phyloP scores from a whole-genome alignment of 2,797 vertebrate genomes.

The Poeciliopsis paucimaculata region DNA sequence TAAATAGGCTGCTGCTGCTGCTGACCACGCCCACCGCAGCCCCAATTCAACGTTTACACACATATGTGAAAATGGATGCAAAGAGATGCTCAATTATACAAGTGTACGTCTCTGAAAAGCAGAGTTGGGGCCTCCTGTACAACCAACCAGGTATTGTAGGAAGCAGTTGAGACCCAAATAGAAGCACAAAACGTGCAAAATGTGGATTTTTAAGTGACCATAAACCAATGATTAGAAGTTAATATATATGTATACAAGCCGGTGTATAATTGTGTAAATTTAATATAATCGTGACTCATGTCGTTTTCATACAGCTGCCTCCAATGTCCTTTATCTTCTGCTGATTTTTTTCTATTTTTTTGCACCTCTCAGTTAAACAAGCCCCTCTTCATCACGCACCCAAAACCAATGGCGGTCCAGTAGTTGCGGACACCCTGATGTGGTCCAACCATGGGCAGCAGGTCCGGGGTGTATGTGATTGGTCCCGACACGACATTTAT shows the following conservation, averaged over 20 bases:
- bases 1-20: no score
- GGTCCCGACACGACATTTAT: slow-evolving; percentile 93
- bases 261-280: background rate
- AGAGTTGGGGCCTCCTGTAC: no score
- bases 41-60: no score
- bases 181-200: no score
- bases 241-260: background rate
- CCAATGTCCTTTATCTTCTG: background rate
- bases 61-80: no score
- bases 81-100: no score
- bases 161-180: no score
- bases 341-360: background rate
- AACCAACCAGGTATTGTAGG: no score
- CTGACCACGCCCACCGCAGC: no score
- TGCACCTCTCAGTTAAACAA: background rate
- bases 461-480: slow-evolving; percentile 97
- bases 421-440: slow-evolving; percentile 92
- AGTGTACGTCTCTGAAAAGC: no score
- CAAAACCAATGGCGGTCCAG: slow-evolving; percentile 95
- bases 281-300: background rate
- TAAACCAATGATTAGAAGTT: background rate
- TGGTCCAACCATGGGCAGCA: slow-evolving; percentile 95
- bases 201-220: background rate
- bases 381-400: slow-evolving; percentile 75
- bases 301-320: background rate